These are phyloP conservation scores for Sthenelais limicola DNA, from an alignment of 2,888 invertebrate species.

Conservation along the genomic window DNA sequence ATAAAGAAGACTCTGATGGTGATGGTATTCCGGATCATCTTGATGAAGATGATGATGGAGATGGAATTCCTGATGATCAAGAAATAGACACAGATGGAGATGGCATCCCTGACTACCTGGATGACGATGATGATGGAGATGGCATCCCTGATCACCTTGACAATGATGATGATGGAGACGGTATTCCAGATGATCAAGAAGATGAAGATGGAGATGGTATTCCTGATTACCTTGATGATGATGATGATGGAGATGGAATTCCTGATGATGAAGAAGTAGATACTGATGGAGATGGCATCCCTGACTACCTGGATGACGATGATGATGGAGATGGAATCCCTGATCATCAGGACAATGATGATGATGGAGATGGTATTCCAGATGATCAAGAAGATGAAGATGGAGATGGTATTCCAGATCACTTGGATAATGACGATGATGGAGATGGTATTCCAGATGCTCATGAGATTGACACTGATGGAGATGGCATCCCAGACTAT, in stretches of 20 bases:
- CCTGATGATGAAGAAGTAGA: constrained; percentile 55
- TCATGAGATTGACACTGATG: constrained; percentile 40
- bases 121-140: constrained; percentile 54
- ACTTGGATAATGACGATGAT: constrained; percentile 47
- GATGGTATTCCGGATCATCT: constrained; percentile 55
- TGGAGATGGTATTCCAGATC: constrained; percentile 51
- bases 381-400: constrained; percentile 51
- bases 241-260: constrained; percentile 45
- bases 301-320: constrained; percentile 36
- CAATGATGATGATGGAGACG: constrained; percentile 55
- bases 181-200: constrained; percentile 54
- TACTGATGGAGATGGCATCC: constrained; percentile 47
- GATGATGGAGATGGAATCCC: constrained; percentile 46
- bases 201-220: constrained; percentile 51
- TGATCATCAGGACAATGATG: constrained; percentile 25
- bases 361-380: constrained; percentile 57
- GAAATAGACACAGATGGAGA: constrained; percentile 56
- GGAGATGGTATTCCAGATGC: constrained; percentile 51
- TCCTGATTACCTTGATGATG: constrained; percentile 39
- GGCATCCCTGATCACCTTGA: constrained; percentile 59
- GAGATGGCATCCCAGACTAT: constrained; percentile 57
- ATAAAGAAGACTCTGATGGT: constrained; percentile 53
- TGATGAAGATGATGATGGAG: constrained; percentile 52
- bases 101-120: constrained; percentile 46
- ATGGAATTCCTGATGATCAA: constrained; percentile 51